A percentile compares a stretch with the other conserved stretches of the same genome.
Conservation (phyloP, 30 jellyfish, hydroid and myxozoan genomes). For the Hydractinia symbiolongicarpus region DNA sequence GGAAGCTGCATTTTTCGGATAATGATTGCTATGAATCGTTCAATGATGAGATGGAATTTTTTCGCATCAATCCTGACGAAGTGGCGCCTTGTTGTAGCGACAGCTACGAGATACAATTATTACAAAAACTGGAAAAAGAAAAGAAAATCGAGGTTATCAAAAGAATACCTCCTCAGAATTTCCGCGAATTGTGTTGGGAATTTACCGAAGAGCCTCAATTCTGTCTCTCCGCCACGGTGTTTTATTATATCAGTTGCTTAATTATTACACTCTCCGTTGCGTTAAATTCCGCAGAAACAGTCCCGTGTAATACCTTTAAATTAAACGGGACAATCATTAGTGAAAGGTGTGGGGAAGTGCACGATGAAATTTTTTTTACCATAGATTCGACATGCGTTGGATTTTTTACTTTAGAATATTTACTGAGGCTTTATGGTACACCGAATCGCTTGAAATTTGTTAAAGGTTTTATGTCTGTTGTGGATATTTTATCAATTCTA, state of each 20-base stretch:
- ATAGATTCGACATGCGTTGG: conserved; percentile 85
- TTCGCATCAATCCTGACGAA: conserved; percentile 56
- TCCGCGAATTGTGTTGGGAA: conserved; percentile 62
- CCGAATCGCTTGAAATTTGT: conserved; percentile 68
- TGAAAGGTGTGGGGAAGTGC: conserved; percentile 68
- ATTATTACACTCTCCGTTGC: conserved; percentile 69
- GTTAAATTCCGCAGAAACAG: conserved; percentile 89
- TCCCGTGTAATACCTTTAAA: conserved; percentile 31
- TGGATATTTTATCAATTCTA: conserved; percentile 83
- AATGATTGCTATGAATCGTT: conserved; percentile 90
- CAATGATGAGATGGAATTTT: conserved; percentile 77
- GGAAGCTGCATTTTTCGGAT: conserved; percentile 70
- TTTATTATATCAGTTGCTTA: conserved; percentile 81
- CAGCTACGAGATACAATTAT: conserved; percentile 40
- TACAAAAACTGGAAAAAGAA: conserved; percentile 22
- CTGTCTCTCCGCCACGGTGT: conserved; percentile 56
- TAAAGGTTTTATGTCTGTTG: conserved; percentile 61
- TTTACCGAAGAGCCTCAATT: conserved; percentile 75
- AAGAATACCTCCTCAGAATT: conserved; percentile 33
- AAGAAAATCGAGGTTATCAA: background rate
- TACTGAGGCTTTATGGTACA: conserved; percentile 72
- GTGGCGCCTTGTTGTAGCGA: conserved; percentile 92
- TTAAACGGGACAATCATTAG: background rate
- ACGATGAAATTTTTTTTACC: conserved; percentile 54
- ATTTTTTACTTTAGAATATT: conserved; percentile 63